Evolutionary conservation across 2,113 vertebrate species (phyloP), one percentile per base, ranked within the genome.

Genomic region (Sula dactylatra): DNA sequence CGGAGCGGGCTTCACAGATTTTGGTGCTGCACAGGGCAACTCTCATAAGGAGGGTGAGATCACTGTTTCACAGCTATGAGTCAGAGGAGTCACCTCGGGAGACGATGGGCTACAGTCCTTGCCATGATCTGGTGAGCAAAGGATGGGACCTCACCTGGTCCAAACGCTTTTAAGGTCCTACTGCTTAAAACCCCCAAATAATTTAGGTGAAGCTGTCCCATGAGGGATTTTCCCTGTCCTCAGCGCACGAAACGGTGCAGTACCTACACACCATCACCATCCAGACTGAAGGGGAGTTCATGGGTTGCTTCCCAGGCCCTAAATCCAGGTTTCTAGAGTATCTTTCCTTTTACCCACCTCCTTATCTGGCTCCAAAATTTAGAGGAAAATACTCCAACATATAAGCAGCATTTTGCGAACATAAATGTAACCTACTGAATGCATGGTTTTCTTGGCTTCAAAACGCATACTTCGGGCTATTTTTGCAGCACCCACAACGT

Each of bases 31-130:
- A 9, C 36, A 56, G 11, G 3, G 1, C 44, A 85, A 26, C 17
- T 0, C 0, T 26, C 8, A 47, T 10, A n/a, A 18, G n/a, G 40
- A 90, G 3, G 4, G 25, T 1, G 5, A 54, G 31, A 7, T 9
- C 0, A 11, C 31, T 34, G 10, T 34, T 73, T 42, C 45, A 52
- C 36, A 73, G n/a, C 25, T 55, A 3, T 9, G 32, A 0, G 0
- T 47, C 55, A 66, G 31, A 40, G 13, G 9, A 80, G 44, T 20
- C 82, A 58, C 34, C 49, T 54, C 34, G 9, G 45, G 82, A 21
- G 32, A 24, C 0, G 5, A 72, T 0, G 0, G 29, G 29, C 29
- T 80, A 36, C 40, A 72, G 11, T 31, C 19, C 13, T 38, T 45
- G 44, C 34, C 1, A 0, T n/a, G 14, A 72, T 10, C 44, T 66